Evolutionary conservation across 2,888 invertebrate species (phyloP), one percentile per base, ranked within the genome.

Genomic region (Pollenia amentaria): DNA sequence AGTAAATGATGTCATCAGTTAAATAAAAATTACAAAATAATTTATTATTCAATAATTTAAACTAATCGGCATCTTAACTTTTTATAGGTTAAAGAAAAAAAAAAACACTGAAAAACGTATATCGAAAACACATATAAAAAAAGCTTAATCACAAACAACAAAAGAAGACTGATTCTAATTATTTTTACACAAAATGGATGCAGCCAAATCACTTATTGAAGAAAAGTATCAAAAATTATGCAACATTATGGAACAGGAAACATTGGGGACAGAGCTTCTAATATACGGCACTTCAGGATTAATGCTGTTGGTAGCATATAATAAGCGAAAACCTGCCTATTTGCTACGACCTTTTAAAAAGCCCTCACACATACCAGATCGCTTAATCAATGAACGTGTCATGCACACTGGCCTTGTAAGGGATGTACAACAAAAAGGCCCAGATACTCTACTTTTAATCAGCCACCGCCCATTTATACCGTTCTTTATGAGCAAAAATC

Each of bases 271-370:
- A 42, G 90, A 91, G 12, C 51, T 90, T 72, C 88, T 89, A 51
- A 90, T 92, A 55, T 91, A 91, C 57, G 92, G 92, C 42, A 91
- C 92, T 8, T 90, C 91, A 0, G 89, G 90, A 0, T 18, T 91
- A 64, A 91, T 92, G 91, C 88, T 91, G 48, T 78, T 91, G 16
- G 88, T 91, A 51, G 91, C 91, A 4, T 92, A 90, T 51, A 89
- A 89, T 11, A 91, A 92, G 44, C 90, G 91, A 29, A 92, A 89
- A 82, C 91, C 92, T 4, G 89, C 92, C 4, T 91, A 91, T 83
- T 86, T 91, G 70, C 89, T 92, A 64, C 91, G 92, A 2, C 92
- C 91, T 83, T 91, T 91, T 75, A 92, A 92, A 84, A 92, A 91
- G 69, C 91, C 91, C 3, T 90, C 91, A 4, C 91, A 91, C 70